Percentiles rank a stretch among this genome's conserved stretches.
These are phyloP conservation scores for Lemur catta DNA, from an alignment of 2,797 vertebrate species.

Conservation along the genomic window DNA sequence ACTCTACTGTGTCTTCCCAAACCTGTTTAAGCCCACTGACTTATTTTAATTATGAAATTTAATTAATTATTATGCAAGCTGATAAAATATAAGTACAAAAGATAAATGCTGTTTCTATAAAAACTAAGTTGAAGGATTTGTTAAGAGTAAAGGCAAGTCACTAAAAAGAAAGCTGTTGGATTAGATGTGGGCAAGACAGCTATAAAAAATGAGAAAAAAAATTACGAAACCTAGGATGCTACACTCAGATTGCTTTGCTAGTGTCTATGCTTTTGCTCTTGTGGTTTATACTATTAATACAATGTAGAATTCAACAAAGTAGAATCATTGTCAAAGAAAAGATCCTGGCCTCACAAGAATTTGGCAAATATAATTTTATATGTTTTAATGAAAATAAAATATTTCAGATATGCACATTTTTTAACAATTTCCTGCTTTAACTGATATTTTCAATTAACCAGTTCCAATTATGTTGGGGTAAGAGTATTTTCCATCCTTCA, in stretches of 20 bases:
- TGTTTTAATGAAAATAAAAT: background rate
- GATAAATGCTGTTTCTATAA: background rate
- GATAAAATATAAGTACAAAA: constrained; percentile 2
- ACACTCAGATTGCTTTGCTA: background rate
- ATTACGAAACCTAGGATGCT: background rate
- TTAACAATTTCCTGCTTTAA: background rate
- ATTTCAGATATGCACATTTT: background rate
- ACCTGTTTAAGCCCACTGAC: background rate
- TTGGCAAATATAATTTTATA: background rate
- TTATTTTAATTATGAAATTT: constrained; percentile 40
- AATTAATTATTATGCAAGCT: constrained; percentile 48
- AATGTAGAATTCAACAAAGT: background rate
- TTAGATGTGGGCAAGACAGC: background rate
- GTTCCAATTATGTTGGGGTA: background rate
- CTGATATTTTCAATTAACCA: background rate
- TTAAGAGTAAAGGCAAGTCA: background rate
- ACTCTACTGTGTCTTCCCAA: background rate
- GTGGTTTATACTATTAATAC: background rate
- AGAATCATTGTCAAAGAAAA: constrained; percentile 9
- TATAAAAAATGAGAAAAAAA: background rate
- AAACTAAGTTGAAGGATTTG: constrained; percentile 16
- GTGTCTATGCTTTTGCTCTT: background rate
- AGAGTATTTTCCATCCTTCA: constrained; percentile 3
- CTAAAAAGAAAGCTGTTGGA: constrained; percentile 15
- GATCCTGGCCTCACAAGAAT: background rate